Percentiles rank a stretch among this genome's conserved stretches.
phyloP scores from a whole-genome alignment of 2,888 invertebrate species.

The Amphipyra berbera region DNA sequence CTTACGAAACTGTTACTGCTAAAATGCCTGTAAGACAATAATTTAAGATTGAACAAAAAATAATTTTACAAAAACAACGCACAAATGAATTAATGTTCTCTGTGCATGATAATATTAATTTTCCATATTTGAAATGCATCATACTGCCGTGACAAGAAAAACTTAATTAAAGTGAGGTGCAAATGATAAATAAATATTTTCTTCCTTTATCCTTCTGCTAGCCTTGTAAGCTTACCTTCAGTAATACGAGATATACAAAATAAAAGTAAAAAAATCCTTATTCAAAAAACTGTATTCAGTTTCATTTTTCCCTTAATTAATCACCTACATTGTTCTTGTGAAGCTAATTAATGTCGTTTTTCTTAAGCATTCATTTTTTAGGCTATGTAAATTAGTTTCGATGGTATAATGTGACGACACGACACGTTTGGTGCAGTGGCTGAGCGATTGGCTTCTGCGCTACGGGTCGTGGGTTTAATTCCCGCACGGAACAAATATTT shows the following conservation, averaged over 20 bases:
- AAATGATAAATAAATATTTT: not conserved
- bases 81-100: constrained; percentile 3
- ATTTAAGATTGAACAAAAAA: too few species aligned
- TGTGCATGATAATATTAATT: constrained; percentile 8
- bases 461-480: too few species aligned
- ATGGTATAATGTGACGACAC: not conserved
- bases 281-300: constrained; percentile 2
- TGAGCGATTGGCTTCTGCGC: too few species aligned
- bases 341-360: constrained; percentile 31
- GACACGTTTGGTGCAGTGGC: too few species aligned
- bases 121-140: constrained; percentile 11
- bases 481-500: too few species aligned
- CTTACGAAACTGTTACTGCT: too few species aligned
- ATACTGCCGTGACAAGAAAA: not conserved
- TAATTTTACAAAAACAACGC: too few species aligned
- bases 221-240: not conserved
- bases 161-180: constrained; percentile 3
- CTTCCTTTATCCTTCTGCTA: not conserved
- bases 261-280: too few species aligned
- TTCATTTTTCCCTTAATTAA: constrained; percentile 33
- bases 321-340: constrained; percentile 23
- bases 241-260: constrained; percentile 16
- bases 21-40: too few species aligned
- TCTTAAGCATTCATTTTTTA: constrained; percentile 17
- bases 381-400: constrained; percentile 3